Evolutionary conservation across 2,888 invertebrate species (phyloP).

Genomic region (Notodonta dromedarius): DNA sequence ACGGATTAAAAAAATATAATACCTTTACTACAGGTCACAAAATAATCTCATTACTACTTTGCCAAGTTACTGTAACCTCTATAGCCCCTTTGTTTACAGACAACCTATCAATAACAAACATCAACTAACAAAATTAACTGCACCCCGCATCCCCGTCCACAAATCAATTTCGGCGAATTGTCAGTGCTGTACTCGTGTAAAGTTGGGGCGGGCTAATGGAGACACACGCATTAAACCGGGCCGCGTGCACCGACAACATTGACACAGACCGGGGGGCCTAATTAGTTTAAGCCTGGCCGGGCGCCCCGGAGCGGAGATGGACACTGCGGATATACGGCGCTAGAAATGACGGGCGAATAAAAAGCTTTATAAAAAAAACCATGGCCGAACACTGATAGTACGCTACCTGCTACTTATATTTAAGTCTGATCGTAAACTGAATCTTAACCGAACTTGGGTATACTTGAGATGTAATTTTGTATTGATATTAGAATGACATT

Average conservation of each 20-base stretch:
- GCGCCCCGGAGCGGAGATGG: conserved; percentile 64
- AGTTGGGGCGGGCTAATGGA: conserved; percentile 80
- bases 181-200: conserved; percentile 70
- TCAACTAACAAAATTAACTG: conserved; percentile 30
- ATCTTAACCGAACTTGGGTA: no score
- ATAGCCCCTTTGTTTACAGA: conserved; percentile 26
- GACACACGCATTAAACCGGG: conserved; percentile 81
- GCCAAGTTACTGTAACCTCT: neutral
- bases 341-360: conserved; percentile 30
- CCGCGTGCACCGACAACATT: conserved; percentile 79
- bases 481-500: no score
- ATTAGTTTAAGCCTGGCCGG: conserved; percentile 80
- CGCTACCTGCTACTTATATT: no score
- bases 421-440: no score
- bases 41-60: no score
- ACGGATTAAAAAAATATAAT: no score
- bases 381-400: no score
- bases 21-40: no score
- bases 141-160: conserved; percentile 54
- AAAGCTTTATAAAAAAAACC: no score
- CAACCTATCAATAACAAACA: conserved; percentile 29
- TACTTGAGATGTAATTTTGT: no score
- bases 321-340: conserved; percentile 33
- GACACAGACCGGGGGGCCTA: conserved; percentile 78
- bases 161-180: conserved; percentile 82